Percentiles rank a stretch among this genome's conserved stretches.
These are phyloP conservation scores for Alfaro cultratus DNA, from an alignment of 2,797 vertebrate genomes.

Conservation along the genomic window DNA sequence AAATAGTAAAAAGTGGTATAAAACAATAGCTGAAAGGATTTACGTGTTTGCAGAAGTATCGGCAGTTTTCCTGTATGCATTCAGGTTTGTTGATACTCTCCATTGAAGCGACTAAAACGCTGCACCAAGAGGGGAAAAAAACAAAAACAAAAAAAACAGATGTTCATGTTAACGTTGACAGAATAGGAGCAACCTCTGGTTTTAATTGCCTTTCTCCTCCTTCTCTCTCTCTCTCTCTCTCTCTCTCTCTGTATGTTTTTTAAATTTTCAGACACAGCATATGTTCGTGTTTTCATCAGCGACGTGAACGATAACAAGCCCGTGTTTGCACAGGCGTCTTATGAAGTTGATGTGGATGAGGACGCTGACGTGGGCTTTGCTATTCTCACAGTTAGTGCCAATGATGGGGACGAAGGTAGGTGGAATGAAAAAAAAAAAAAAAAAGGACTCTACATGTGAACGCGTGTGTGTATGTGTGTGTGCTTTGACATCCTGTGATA, in stretches of 20 bases:
- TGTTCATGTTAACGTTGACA: conserved; percentile 59
- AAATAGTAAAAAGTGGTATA: background rate
- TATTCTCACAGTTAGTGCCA: conserved; percentile 86
- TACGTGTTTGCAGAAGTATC: conserved; percentile 14
- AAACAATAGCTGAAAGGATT: conserved; percentile 5
- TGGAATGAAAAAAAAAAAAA: conserved; percentile 18
- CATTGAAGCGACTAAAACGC: conserved; percentile 21
- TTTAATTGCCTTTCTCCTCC: conserved; percentile 62
- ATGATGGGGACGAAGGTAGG: conserved; percentile 89
- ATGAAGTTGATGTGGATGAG: conserved; percentile 87
- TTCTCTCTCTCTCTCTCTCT: conserved; percentile 28
- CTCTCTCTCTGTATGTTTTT: background rate
- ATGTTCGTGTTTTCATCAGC: conserved; percentile 87
- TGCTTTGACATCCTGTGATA: background rate
- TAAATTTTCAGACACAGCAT: conserved; percentile 83
- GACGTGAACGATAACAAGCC: conserved; percentile 94
- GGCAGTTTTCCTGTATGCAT: background rate
- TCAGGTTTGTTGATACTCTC: background rate
- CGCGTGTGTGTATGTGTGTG: background rate
- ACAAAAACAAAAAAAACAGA: conserved; percentile 23
- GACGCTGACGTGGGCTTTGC: conserved; percentile 87
- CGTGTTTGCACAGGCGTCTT: conserved; percentile 81
- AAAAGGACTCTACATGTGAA: background rate
- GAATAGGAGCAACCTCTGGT: conserved; percentile 59
- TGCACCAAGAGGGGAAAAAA: conserved; percentile 14